Percentiles rank a stretch among this genome's conserved stretches.
These are phyloP conservation scores for Alviniconcha strummeri DNA, from an alignment of 2,888 invertebrate genomes.

Conservation along the genomic window DNA sequence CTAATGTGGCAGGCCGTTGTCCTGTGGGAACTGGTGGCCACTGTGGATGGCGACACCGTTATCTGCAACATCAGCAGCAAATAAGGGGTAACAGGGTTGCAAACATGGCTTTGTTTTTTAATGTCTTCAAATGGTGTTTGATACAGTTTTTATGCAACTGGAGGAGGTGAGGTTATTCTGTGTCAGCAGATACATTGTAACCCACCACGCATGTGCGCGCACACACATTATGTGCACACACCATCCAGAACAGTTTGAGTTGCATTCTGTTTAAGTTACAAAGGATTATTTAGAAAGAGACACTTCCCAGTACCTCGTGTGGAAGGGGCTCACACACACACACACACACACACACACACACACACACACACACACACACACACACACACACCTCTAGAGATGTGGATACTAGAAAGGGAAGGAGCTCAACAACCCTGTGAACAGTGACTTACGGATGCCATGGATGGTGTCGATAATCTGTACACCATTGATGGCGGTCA, in stretches of 20 bases:
- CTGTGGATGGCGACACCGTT: not conserved
- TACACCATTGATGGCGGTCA: conserved; percentile 52
- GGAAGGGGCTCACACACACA: not conserved
- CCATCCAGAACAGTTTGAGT: too few relatives aligned
- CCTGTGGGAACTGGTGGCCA: not conserved
- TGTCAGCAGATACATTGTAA: not conserved
- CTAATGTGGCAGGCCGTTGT: conserved; percentile 4
- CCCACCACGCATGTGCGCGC: not conserved
- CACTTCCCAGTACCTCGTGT: too few relatives aligned
- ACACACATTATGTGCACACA: not conserved
- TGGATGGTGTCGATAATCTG: conserved; percentile 45
- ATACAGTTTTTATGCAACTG: too few relatives aligned
- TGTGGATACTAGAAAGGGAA: not conserved
- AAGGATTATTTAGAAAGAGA: too few relatives aligned
- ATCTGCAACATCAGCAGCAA: not conserved
- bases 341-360: conserved; percentile 4
- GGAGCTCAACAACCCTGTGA: too few relatives aligned
- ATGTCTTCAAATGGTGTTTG: not conserved
- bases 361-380: not conserved
- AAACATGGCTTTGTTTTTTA: not conserved
- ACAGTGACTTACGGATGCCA: conserved; percentile 45
- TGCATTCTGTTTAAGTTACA: too few relatives aligned
- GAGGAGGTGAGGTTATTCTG: too few relatives aligned
- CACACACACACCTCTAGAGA: not conserved
- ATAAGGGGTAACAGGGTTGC: not conserved